These are phyloP conservation scores for Myrmecophaga tridactyla DNA, from an alignment of 2,113 vertebrate species.

Conservation along the genomic window DNA sequence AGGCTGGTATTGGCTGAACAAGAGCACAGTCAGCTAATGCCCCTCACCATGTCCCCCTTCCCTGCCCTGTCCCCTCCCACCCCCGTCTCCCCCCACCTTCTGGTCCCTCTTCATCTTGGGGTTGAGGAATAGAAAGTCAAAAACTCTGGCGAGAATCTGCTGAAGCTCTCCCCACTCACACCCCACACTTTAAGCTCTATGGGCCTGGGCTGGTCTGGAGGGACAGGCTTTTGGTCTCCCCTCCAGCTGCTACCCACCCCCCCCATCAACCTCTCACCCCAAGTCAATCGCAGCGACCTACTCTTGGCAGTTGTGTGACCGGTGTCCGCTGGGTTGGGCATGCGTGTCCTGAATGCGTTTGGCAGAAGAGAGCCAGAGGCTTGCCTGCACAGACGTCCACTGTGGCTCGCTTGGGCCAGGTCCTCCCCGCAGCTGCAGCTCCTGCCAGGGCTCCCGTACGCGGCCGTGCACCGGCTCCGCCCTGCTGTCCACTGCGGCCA, in stretches of 20 bases:
- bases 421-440: slow-evolving; percentile 91
- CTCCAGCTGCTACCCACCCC: background rate
- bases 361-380: background rate
- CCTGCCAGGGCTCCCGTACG: slow-evolving; percentile 89
- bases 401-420: rapidly evolving
- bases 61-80: background rate
- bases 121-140: background rate
- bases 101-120: background rate
- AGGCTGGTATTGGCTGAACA: background rate
- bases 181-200: background rate
- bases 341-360: background rate
- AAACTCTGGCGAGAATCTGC: background rate
- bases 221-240: background rate
- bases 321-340: background rate
- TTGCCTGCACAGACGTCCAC: background rate
- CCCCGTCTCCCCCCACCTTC: background rate
- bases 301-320: background rate
- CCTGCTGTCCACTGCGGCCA: slow-evolving; percentile 86
- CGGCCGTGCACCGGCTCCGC: slow-evolving; percentile 89
- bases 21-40: background rate
- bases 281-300: background rate
- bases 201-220: background rate
- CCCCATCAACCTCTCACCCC: background rate
- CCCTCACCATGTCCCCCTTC: background rate
- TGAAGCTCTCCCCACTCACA: no score